phyloP scores from a whole-genome alignment of 1,140 invertebrate species.

The Phenacoccus solenopsis region DNA sequence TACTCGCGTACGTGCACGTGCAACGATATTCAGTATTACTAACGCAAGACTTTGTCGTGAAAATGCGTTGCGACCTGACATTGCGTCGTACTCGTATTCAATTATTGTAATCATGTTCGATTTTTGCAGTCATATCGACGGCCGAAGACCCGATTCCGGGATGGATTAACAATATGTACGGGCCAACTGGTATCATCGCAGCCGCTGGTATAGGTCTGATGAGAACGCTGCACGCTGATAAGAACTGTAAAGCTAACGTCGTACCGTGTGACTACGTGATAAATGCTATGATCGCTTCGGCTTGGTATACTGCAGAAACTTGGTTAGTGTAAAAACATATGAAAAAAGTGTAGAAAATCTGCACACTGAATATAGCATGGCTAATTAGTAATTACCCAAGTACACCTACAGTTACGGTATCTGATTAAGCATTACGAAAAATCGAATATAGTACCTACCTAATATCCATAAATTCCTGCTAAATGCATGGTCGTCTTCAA shows the following conservation, averaged over 20 bases:
- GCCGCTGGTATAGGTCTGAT: conserved; percentile 41
- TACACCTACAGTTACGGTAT: no score
- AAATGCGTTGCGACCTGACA: not conserved
- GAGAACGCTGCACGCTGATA: conserved; percentile 38
- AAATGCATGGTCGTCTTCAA: no score
- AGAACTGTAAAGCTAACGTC: conserved; percentile 39
- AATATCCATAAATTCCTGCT: no score
- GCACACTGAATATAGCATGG: no score
- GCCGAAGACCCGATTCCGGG: conserved; percentile 48
- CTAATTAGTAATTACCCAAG: no score
- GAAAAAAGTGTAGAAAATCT: no score
- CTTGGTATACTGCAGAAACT: conserved; percentile 33
- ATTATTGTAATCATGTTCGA: no score
- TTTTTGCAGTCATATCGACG: conserved; percentile 39
- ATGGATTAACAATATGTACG: conserved; percentile 53
- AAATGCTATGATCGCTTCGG: conserved; percentile 43
- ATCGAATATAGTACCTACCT: no score
- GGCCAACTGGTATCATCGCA: conserved; percentile 40
- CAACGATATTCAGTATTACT: no score
- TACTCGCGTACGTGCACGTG: not conserved
- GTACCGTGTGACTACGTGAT: conserved; percentile 47
- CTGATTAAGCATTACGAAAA: no score
- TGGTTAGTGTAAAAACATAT: not conserved
- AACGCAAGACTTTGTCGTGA: no score
- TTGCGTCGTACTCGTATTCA: not conserved